phyloP scores from a whole-genome alignment of 2,888 invertebrate species.

The Netelia fuscicornis region DNA sequence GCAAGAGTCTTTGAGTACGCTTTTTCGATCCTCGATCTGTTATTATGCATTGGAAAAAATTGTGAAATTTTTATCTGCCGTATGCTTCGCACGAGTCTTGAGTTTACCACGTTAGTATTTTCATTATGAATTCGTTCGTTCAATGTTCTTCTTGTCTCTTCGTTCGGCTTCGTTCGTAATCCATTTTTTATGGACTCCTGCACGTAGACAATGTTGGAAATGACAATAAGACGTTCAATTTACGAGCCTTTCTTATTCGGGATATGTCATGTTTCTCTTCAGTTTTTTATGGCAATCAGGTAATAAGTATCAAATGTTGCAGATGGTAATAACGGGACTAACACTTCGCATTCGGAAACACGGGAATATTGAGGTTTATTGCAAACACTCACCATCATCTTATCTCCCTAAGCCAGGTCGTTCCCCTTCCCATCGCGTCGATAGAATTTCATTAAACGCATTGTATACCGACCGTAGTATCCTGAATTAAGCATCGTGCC shows the following conservation, averaged over 20 bases:
- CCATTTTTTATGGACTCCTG: background rate
- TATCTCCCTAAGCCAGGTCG: conserved; percentile 27
- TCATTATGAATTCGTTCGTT: no score
- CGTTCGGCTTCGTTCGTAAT: background rate
- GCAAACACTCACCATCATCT: conserved; percentile 44
- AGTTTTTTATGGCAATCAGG: no score
- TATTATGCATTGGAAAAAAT: background rate
- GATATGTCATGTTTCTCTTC: background rate
- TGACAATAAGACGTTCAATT: background rate
- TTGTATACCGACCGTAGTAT: conserved; percentile 53
- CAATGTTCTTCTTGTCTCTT: no score
- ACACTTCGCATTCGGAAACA: conserved; percentile 30
- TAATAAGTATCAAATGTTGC: background rate
- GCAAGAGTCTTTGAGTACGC: background rate
- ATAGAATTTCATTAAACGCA: conserved; percentile 71
- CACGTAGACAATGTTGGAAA: background rate
- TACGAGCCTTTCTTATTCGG: background rate
- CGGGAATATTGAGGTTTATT: conserved; percentile 36
- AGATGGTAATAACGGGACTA: conserved; percentile 1
- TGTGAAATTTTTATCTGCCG: background rate
- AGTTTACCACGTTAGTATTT: background rate
- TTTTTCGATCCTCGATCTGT: background rate
- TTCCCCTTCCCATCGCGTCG: conserved; percentile 47
- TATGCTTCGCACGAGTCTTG: background rate
- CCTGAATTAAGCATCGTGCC: conserved; percentile 42